phyloP scores from a whole-genome alignment of 1,140 invertebrate genomes.

The Drosophila lacteicornis region DNA sequence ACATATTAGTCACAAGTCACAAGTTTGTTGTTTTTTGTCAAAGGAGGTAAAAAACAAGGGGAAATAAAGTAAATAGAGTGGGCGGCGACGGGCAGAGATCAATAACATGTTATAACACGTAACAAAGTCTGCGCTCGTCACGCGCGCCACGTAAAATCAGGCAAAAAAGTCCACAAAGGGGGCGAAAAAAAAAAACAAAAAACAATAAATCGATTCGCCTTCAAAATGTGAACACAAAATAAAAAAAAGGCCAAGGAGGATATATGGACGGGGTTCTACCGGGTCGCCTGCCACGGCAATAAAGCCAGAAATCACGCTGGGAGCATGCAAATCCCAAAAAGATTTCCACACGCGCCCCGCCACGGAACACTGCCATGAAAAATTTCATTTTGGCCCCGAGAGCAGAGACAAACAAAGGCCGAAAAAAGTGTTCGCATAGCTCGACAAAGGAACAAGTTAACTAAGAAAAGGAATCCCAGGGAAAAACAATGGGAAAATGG shows the following conservation, averaged over 20 bases:
- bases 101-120: constrained; percentile 48
- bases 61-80: constrained; percentile 18
- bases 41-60: constrained; percentile 7
- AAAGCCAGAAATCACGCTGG: constrained; percentile 69
- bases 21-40: constrained; percentile 7
- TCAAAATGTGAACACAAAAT: constrained; percentile 21
- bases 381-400: constrained; percentile 47
- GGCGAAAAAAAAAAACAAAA: constrained; percentile 5
- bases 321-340: constrained; percentile 69
- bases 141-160: constrained; percentile 42
- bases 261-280: constrained; percentile 20
- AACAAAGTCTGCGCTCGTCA: constrained; percentile 45
- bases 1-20: constrained; percentile 8
- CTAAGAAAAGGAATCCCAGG: constrained; percentile 32
- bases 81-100: constrained; percentile 17
- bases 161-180: constrained; percentile 8
- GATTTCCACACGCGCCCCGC: constrained; percentile 43
- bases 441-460: constrained; percentile 59
- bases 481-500: constrained; percentile 17
- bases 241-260: constrained; percentile 11
- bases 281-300: constrained; percentile 40
- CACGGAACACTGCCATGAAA: constrained; percentile 36
- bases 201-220: constrained; percentile 72
- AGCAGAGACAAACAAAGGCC: constrained; percentile 45
- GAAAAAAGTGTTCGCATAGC: constrained; percentile 11